These are phyloP conservation scores for Aphaenogaster floridana DNA, from an alignment of 1,140 invertebrate species.

Conservation along the genomic window DNA sequence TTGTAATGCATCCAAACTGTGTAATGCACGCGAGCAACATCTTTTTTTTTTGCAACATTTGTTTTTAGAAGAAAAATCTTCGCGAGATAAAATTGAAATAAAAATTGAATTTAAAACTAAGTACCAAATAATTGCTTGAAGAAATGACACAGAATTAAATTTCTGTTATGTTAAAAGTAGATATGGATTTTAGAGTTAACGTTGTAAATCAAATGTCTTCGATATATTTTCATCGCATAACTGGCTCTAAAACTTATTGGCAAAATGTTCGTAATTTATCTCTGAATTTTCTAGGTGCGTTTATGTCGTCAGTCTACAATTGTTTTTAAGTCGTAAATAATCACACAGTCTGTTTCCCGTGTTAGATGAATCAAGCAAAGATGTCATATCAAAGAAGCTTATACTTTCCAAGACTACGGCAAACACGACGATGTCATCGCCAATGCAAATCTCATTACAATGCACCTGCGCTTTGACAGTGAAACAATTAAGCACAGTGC, in stretches of 20 bases:
- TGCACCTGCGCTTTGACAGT: constrained; percentile 31
- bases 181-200: constrained; percentile 6
- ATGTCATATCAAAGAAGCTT: neutral
- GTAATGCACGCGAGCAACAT: neutral
- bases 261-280: neutral
- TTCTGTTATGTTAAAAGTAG: neutral
- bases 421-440: constrained; percentile 18
- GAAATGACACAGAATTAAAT: neutral
- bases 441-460: constrained; percentile 37
- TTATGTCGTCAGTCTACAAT: no score
- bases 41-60: neutral
- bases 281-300: neutral
- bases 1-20: neutral
- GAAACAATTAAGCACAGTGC: constrained; percentile 33
- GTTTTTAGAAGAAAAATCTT: neutral
- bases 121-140: neutral
- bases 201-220: neutral
- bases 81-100: neutral
- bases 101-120: neutral
- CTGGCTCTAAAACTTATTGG: neutral
- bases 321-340: neutral
- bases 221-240: neutral
- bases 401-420: neutral
- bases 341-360: neutral
- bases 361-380: neutral